Evolutionary conservation across 2,797 vertebrate species (phyloP).

Genomic region (Meriones psammophilus): DNA sequence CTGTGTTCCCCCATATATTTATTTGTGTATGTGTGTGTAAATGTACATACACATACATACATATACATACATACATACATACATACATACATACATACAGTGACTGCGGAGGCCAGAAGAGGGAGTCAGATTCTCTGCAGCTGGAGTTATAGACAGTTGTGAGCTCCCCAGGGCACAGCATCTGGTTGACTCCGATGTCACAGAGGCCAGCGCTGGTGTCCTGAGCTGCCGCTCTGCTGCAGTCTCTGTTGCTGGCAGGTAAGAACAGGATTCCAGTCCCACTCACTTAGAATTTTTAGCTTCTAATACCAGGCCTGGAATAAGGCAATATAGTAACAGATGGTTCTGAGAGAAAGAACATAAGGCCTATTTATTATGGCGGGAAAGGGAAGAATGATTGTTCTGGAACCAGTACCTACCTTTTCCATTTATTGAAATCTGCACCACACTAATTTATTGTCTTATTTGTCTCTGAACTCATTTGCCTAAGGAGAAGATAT

Average conservation of each 20-base stretch:
- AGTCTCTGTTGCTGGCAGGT: background rate
- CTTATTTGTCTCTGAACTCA: conserved; percentile 56
- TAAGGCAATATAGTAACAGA: background rate
- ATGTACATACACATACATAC: too few species aligned
- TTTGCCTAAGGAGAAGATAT: conserved; percentile 37
- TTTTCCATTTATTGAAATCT: conserved; percentile 53
- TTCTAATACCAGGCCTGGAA: background rate
- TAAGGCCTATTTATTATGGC: conserved; percentile 26
- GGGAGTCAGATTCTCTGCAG: background rate
- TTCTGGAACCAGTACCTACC: background rate
- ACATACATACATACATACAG: too few species aligned
- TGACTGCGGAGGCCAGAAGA: background rate
- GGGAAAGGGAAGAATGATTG: background rate
- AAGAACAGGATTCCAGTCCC: background rate
- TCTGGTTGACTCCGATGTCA: background rate
- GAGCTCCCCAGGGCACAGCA: background rate
- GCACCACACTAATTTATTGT: background rate
- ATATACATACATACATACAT: too few species aligned
- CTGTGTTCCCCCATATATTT: too few species aligned
- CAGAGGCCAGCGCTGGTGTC: background rate
- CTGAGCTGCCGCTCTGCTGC: background rate
- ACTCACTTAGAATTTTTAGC: background rate
- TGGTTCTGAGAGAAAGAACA: conserved; percentile 12
- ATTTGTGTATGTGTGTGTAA: too few species aligned
- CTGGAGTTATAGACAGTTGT: background rate